Conservation (phyloP, 2,888 invertebrate genomes). For the Molanna angustata region DNA sequence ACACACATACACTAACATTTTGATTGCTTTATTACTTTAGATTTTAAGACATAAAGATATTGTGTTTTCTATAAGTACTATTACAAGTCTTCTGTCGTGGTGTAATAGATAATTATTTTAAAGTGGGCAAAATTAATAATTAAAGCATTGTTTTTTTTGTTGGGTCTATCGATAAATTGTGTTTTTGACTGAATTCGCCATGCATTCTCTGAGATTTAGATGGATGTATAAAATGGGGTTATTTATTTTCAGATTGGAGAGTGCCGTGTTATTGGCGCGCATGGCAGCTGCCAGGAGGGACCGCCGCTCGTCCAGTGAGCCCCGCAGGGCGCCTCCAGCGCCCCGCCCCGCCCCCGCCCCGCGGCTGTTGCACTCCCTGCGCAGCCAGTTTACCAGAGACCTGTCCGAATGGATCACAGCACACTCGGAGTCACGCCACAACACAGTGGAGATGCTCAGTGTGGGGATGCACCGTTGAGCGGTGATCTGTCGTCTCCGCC, state of each 20-base stretch:
- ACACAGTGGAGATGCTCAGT: slow-evolving; percentile 11
- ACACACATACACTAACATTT: too few species aligned
- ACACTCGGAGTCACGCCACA: slow-evolving; percentile 12
- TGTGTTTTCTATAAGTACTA: too few species aligned
- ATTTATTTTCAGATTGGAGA: slow-evolving; percentile 24
- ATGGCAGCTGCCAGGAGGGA: slow-evolving; percentile 28
- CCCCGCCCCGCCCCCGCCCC: slow-evolving; percentile 27
- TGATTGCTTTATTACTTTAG: too few species aligned
- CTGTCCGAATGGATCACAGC: slow-evolving; percentile 26
- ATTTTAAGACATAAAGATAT: too few species aligned
- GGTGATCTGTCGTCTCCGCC: slow-evolving; percentile 27
- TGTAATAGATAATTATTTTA: too few species aligned
- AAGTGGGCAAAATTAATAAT: too few species aligned
- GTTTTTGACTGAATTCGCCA: too few species aligned
- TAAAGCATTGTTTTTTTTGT: too few species aligned
- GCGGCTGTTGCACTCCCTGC: slow-evolving; percentile 23
- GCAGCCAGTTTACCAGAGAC: slow-evolving; percentile 19
- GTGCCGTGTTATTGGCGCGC: slow-evolving; percentile 25
- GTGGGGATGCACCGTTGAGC: slow-evolving; percentile 17
- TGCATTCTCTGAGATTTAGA: too few species aligned
- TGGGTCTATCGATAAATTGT: too few species aligned
- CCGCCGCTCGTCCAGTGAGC: slow-evolving; percentile 30
- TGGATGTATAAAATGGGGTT: background rate
- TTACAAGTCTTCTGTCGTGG: too few species aligned
- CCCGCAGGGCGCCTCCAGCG: slow-evolving; percentile 28